These are phyloP conservation scores for Marasmarcha lunaedactyla DNA, from an alignment of 2,888 invertebrate species.

Conservation along the genomic window DNA sequence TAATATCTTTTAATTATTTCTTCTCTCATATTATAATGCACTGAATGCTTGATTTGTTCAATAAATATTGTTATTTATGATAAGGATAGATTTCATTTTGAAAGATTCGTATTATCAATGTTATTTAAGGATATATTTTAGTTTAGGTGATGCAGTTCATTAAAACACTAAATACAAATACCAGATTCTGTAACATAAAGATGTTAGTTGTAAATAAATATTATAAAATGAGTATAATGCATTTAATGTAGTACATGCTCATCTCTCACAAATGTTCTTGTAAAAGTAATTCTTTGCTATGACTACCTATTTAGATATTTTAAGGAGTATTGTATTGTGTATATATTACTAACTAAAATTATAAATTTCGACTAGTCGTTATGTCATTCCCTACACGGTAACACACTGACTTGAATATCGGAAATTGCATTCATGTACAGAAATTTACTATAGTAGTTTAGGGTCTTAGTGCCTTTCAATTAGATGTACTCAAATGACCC, in stretches of 20 bases:
- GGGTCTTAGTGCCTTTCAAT: constrained; percentile 63
- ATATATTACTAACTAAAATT: constrained; percentile 25
- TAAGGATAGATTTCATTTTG: no score
- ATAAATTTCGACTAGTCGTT: constrained; percentile 56
- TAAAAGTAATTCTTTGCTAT: constrained; percentile 31
- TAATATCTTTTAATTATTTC: constrained; percentile 7
- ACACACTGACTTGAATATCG: constrained; percentile 24
- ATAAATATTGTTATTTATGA: no score
- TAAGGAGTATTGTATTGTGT: constrained; percentile 15
- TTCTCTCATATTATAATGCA: no score
- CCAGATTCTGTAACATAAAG: no score
- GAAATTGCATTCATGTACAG: constrained; percentile 46
- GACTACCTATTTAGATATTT: constrained; percentile 19
- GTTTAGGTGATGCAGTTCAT: neutral
- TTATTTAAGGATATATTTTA: neutral
- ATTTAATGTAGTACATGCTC: constrained; percentile 61
- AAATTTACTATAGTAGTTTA: constrained; percentile 54
- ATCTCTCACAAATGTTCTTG: constrained; percentile 23
- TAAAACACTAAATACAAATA: no score
- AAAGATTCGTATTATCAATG: neutral
- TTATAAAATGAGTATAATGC: constrained; percentile 46
- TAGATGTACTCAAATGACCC: constrained; percentile 43
- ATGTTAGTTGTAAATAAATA: constrained; percentile 36
- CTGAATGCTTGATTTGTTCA: no score
- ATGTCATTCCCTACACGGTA: constrained; percentile 23